Conservation (phyloP, 2,113 vertebrate genomes). For the Aptenodytes forsteri region DNA sequence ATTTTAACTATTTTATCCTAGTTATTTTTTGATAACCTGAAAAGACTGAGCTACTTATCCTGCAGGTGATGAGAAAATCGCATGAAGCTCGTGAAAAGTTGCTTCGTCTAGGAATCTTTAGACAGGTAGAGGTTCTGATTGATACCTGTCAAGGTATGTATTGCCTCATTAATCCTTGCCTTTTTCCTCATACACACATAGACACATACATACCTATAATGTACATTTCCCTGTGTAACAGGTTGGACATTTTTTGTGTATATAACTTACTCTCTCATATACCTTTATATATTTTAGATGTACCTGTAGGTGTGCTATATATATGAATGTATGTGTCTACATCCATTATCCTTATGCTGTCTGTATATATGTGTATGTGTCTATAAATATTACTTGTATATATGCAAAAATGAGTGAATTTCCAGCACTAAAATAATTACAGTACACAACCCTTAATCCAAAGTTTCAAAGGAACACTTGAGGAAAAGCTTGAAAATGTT, state of each 20-base stretch:
- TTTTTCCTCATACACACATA: background rate
- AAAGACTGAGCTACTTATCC: background rate
- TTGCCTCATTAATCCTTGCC: background rate
- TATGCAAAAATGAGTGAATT: background rate
- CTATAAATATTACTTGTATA: background rate
- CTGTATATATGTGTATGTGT: background rate
- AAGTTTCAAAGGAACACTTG: background rate
- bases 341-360: background rate
- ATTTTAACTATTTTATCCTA: background rate
- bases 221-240: background rate
- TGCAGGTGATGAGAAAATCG: slow-evolving; percentile 91
- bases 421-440: background rate
- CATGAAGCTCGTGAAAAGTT: slow-evolving; percentile 90
- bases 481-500: background rate
- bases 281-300: background rate
- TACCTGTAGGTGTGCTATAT: rapidly evolving
- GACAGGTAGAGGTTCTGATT: slow-evolving; percentile 94
- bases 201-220: background rate
- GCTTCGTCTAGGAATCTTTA: slow-evolving; percentile 91
- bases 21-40: background rate
- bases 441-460: background rate
- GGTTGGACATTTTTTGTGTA: background rate
- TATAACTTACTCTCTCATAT: background rate
- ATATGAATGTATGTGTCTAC: background rate
- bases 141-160: slow-evolving; percentile 88